Evolutionary conservation across 2,113 vertebrate genomes (phyloP), one percentile per base, ranked within the genome.

Genomic region (Scomber scombrus): DNA sequence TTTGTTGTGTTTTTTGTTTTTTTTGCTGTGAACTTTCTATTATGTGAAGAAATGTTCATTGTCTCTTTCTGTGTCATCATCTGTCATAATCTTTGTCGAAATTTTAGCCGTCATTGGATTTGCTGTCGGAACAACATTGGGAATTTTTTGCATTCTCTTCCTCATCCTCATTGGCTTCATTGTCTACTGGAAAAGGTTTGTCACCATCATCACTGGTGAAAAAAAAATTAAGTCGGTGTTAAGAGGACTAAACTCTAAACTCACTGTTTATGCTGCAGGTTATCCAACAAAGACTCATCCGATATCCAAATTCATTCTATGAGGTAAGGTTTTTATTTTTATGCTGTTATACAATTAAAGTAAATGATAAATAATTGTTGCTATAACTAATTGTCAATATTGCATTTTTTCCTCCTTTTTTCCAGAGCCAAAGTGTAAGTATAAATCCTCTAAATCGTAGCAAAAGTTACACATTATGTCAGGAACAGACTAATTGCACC

Each of bases 131-230:
- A 94, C 77, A 47, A 90, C 97, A 19, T 70, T 97, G 66, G 95
- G 93, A 5, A 69, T 95, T 15, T 26, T 96, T 80, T 86, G 85
- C 11, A 50, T 97, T 43, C 88, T 95, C 43, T 26, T 92, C 0
- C 29, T 95, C 50, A 14, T 94, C 69, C 92, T 91, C 3, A 18
- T 94, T 3, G 71, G 81, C 29, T 84, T 92, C 14, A 92, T 97
- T 79, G 82, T 98, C 85, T 95, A 96, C 91, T 96, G 96, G 95
- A 97, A 76, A 80, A 97, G 95, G 95, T 96, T 45, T 50, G 64
- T 67, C 11, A 34, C 19, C 2, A 4, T 52, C 16, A 11, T 29
- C 3, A 29, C 1, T 56, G 12, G 63, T 71, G 21, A 13, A 26
- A 2, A 65, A 5, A 2, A 4, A 1, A 3, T n/a, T 9, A 47